Base-by-base conservation (phyloP, 1,140 invertebrate genomes). In the Triops longicaudatus region DNA sequence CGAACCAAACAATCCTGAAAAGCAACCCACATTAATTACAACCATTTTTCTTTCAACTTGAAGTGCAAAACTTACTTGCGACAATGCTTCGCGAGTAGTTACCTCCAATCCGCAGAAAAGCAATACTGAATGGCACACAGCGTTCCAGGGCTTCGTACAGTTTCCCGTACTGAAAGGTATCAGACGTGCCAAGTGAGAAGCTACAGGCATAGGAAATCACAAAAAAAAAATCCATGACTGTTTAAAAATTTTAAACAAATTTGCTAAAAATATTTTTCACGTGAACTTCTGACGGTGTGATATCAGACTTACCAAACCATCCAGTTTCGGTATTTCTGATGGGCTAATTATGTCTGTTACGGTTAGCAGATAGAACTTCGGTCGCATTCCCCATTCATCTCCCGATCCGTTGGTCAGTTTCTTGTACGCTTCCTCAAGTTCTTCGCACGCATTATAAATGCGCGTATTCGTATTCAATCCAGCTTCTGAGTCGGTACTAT, bases 71-170 rank as follows among this genome's bases (percentile, higher is more conserved):
- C n/a, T n/a, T n/a, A n/a, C n/a, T n/a, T n/a, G 14, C 22, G 17
- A 9, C 10, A n/a, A 41, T 12, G 7, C 31, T 37, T 6, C 26
- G n/a, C 73, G 26, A 42, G 22, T 31, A 81, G 80, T 80, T 83
- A 90, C 89, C 92, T 89, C 93, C 93, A 96, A 79, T 90, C 89
- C 72, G 94, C 89, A 72, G 90, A 91, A 81, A 97, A 96, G 82
- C 95, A 96, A 84, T 97, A 98, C 80, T 98, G 93, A 77, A 94
- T 90, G 5, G 93, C 91, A 81, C 93, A 93, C 0, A 94, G 83
- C 42, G 91, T 91, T 41, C 90, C 89, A 75, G 88, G 87, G 37
- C 87, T 81, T 96, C 91, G 76, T 98, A 90, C 12, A 98, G 83
- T 41, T 92, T 83, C 1, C 92, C 90, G 86, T 98, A 98, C 81